Percentiles rank a stretch among this genome's conserved stretches.
These are phyloP conservation scores for Verasper variegatus DNA, from an alignment of 2,113 vertebrate species.

Conservation along the genomic window DNA sequence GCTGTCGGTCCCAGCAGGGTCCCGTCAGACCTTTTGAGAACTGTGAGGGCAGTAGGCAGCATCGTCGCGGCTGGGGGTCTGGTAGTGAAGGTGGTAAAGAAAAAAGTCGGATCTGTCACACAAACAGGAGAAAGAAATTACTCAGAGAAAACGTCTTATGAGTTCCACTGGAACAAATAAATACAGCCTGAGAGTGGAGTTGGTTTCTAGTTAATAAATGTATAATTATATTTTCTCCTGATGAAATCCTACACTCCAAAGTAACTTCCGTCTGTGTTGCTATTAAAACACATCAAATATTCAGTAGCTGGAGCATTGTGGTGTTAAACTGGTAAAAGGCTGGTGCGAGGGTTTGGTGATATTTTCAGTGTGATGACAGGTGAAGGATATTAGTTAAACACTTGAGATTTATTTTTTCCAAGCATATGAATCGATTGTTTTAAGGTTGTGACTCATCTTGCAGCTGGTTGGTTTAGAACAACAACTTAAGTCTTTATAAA, in stretches of 20 bases:
- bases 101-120: conserved; percentile 64
- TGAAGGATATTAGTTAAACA: neutral
- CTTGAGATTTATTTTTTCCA: too few species aligned
- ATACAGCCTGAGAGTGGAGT: neutral
- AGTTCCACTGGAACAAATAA: conserved; percentile 82
- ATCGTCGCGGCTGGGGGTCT: conserved; percentile 68
- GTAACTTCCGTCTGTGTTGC: neutral
- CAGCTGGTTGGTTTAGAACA: too few species aligned
- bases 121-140: conserved; percentile 30
- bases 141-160: conserved; percentile 76
- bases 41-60: conserved; percentile 38
- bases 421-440: too few species aligned
- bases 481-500: too few species aligned
- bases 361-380: neutral
- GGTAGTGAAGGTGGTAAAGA: conserved; percentile 79
- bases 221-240: neutral
- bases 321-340: neutral
- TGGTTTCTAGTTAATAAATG: neutral
- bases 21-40: conserved; percentile 29
- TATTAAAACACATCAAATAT: neutral
- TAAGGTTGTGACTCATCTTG: too few species aligned
- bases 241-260: neutral
- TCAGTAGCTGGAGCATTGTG: neutral
- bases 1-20: conserved; percentile 13
- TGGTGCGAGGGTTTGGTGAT: neutral